A percentile compares a stretch with the other conserved stretches of the same genome.
Conservation (phyloP, 2,888 invertebrate genomes). For the Rugalucina vietnamica region DNA sequence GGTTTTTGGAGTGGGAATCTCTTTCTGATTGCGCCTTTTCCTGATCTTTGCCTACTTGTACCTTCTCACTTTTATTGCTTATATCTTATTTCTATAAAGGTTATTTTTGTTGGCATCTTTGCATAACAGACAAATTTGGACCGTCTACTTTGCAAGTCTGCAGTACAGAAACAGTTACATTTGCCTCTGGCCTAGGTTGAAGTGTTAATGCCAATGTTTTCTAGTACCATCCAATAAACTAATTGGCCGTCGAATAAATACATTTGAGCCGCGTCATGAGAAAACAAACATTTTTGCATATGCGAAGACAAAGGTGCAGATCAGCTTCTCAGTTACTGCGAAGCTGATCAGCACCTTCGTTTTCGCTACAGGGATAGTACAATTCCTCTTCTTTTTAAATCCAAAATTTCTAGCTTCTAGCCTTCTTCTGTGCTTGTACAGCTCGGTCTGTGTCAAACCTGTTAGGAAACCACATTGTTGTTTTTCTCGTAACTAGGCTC, state of each 20-base stretch:
- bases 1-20: no score
- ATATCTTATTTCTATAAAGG: no score
- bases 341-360: not conserved
- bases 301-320: not conserved
- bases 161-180: no score
- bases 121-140: no score
- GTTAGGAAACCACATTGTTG: not conserved
- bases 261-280: not conserved
- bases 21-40: no score
- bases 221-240: not conserved
- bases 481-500: not conserved
- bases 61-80: no score
- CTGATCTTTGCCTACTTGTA: no score
- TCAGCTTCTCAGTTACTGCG: not conserved
- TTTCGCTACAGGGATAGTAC: not conserved
- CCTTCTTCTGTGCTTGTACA: not conserved
- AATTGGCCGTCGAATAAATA: conserved; percentile 1
- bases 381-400: not conserved
- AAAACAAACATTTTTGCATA: not conserved
- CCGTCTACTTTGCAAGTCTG: no score
- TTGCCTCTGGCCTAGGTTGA: not conserved
- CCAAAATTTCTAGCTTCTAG: not conserved
- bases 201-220: not conserved
- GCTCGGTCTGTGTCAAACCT: not conserved
- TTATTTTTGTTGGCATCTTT: no score